Percentiles rank a stretch among this genome's conserved stretches.
phyloP scores from a whole-genome alignment of 2,113 vertebrate genomes.

The Bos javanicus region DNA sequence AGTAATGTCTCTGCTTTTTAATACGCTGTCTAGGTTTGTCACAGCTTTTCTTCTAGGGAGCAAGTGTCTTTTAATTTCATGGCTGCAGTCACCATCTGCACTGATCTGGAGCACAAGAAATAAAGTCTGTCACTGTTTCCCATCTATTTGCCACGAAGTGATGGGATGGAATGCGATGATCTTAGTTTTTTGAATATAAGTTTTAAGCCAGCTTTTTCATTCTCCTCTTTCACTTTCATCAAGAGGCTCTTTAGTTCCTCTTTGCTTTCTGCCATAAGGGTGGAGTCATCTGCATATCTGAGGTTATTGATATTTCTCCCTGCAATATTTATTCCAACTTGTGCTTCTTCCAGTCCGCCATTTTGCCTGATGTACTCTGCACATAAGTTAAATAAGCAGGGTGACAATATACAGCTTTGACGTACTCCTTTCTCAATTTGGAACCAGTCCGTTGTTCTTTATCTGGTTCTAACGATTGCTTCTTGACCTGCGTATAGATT shows the following conservation, averaged over 20 bases:
- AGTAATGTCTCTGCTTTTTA: not conserved
- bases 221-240: not conserved
- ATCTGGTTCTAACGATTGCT: not conserved
- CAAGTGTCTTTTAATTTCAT: not conserved
- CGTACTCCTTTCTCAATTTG: not conserved
- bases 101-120: not conserved
- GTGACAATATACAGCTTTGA: not conserved
- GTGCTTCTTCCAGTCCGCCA: not conserved
- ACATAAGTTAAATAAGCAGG: not conserved
- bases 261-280: not conserved
- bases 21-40: not conserved
- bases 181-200: not conserved
- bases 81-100: not conserved
- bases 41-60: not conserved
- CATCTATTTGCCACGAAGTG: not conserved
- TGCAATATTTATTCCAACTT: not conserved
- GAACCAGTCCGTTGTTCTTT: not conserved
- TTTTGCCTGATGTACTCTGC: not conserved
- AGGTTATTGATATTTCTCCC: not conserved
- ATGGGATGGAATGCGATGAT: not conserved
- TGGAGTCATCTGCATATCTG: not conserved
- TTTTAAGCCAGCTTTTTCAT: not conserved
- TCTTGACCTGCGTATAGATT: not conserved
- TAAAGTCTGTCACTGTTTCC: not conserved
- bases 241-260: not conserved